Evolutionary conservation across 2,888 invertebrate species (phyloP), one percentile per base, ranked within the genome.

Genomic region (Hirtodrosophila trivittata): DNA sequence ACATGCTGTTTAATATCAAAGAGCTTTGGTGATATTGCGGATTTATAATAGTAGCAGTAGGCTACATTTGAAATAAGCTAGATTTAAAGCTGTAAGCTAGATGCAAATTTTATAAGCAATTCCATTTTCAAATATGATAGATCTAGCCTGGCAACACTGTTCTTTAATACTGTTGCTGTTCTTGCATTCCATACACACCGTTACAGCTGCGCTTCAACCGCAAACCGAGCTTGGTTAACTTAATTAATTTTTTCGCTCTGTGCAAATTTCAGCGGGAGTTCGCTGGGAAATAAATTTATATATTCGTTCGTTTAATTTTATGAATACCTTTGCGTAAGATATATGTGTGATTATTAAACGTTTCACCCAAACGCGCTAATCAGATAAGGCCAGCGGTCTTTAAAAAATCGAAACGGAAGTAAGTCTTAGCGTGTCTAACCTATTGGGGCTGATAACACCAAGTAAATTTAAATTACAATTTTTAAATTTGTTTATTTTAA

Each of bases 401-500:
- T 70, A 85, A 66, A 81, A 86, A 86, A 81, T 86, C 81, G 87
- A 81, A 81, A 60, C 57, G 59, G 47, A 35, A 73, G 51, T 42
- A 57, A 41, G 55, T 62, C 45, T 51, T 41, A 30, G 45, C 51
- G 55, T 52, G 58, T 55, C 73, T 63, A 77, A 71, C 35, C 28
- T 25, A 54, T n/a, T 28, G 18, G 7, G 16, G n/a, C 10, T 71
- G 83, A 83, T 78, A 83, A 86, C 54, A 32, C 26, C 9, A 60
- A 26, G 45, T 39, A 18, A 47, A 46, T 10, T 38, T 8, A 26
- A 55, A 51, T 10, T 55, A n/a, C 21, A 37, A 41, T 64, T 65
- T 54, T 56, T 54, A 57, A 62, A 58, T 56, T 45, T 47, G 45
- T 18, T 63, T 66, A 70, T n/a, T n/a, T n/a, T n/a, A n/a, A n/a